These are phyloP conservation scores for Alligator sinensis DNA, from an alignment of 2,113 vertebrate species.

Conservation along the genomic window DNA sequence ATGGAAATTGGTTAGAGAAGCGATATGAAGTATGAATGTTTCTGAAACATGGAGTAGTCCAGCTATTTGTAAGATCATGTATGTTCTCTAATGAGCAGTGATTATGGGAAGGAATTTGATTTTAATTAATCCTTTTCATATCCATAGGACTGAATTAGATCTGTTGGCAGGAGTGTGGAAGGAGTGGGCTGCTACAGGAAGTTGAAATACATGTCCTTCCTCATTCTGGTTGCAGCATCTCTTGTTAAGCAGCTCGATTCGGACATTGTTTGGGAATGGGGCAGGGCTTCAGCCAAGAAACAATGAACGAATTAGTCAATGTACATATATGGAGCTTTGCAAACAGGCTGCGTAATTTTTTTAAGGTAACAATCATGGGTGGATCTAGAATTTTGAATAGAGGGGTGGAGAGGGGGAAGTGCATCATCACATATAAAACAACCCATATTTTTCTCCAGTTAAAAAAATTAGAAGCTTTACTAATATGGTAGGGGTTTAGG, in stretches of 20 bases:
- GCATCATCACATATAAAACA: no score
- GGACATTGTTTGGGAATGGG: neutral
- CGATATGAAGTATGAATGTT: neutral
- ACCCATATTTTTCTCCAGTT: no score
- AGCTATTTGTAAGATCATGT: neutral
- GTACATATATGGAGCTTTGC: neutral
- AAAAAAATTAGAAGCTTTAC: no score
- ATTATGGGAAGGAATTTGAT: neutral
- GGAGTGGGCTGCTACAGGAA: neutral
- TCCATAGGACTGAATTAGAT: neutral
- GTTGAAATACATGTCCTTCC: neutral
- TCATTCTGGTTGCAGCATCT: neutral
- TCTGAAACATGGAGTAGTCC: neutral
- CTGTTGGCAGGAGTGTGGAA: neutral
- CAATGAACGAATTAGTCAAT: neutral
- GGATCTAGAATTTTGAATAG: no score
- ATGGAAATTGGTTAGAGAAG: neutral
- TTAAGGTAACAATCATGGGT: neutral
- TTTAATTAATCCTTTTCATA: neutral
- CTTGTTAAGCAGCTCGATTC: neutral
- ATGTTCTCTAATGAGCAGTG: neutral
- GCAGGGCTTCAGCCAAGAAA: slow-evolving; percentile 5
- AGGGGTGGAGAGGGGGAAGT: no score
- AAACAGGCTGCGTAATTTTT: slow-evolving; percentile 15
- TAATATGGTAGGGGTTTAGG: no score